phyloP scores from a whole-genome alignment of 2,888 invertebrate species.

The Chouioia cunea region DNA sequence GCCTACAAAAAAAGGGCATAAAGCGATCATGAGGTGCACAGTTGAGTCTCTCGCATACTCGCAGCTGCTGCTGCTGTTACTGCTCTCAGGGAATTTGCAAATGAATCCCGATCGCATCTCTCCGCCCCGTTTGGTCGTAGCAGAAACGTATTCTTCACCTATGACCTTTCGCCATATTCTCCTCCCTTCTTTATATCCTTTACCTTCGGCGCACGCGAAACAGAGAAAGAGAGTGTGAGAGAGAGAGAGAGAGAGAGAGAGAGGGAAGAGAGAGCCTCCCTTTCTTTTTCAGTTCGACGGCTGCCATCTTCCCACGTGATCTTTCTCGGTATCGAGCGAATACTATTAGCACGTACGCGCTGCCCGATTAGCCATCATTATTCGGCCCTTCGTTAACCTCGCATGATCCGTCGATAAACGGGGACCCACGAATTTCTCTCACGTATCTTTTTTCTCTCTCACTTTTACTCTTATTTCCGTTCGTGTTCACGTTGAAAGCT shows the following conservation, averaged over 20 bases:
- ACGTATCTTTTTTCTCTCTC: not conserved
- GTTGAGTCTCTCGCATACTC: constrained; percentile 51
- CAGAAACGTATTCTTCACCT: constrained; percentile 58
- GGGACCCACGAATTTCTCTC: no score
- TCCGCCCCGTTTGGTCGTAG: constrained; percentile 60
- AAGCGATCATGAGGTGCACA: constrained; percentile 53
- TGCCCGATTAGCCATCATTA: constrained; percentile 49
- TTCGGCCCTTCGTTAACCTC: constrained; percentile 17
- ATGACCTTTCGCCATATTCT: constrained; percentile 58
- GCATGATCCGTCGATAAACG: no score
- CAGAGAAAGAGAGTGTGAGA: not conserved
- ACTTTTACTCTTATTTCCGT: not conserved
- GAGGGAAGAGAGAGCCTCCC: constrained; percentile 30
- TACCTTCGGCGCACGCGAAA: constrained; percentile 38
- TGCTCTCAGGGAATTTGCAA: constrained; percentile 52
- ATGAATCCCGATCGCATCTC: constrained; percentile 64
- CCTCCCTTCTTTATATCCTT: constrained; percentile 46
- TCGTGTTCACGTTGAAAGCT: not conserved
- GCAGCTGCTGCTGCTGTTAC: constrained; percentile 52
- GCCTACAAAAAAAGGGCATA: constrained; percentile 57
- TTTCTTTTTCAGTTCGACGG: constrained; percentile 43
- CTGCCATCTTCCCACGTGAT: constrained; percentile 46
- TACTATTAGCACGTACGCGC: constrained; percentile 48
- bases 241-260: not conserved
- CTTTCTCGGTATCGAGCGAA: constrained; percentile 48